Evolutionary conservation across 1,140 invertebrate species (phyloP).

Genomic region (Rhopalosiphum maidis): DNA sequence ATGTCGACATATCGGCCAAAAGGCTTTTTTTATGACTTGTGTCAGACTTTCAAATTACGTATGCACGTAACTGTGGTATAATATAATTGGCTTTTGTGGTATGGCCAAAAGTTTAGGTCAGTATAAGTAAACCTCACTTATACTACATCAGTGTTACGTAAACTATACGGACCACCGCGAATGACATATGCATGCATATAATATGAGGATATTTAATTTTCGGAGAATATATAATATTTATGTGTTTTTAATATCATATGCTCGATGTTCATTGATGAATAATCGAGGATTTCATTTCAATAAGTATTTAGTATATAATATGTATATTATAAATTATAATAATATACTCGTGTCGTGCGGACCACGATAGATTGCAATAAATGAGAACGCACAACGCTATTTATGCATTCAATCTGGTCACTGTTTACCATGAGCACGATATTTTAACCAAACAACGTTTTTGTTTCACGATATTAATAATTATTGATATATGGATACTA

Average conservation of each 20-base stretch:
- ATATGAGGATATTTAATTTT: not conserved
- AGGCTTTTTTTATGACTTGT: not conserved
- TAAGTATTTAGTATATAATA: not conserved
- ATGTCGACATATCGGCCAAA: conserved; percentile 15
- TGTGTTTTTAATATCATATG: not conserved
- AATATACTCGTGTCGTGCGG: not conserved
- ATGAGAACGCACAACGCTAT: not conserved
- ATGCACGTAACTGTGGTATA: not conserved
- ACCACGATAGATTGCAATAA: not conserved
- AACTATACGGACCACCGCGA: not conserved
- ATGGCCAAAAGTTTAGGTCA: not conserved
- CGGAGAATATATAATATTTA: not conserved
- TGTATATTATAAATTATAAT: not conserved
- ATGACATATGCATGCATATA: not conserved
- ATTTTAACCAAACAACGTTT: not conserved
- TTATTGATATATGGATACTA: not conserved
- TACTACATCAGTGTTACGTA: not conserved
- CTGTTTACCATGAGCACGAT: not conserved
- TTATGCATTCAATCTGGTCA: not conserved
- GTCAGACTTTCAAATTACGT: not conserved
- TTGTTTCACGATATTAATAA: not conserved
- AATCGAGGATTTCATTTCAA: not conserved
- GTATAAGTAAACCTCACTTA: not conserved
- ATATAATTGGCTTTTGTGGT: not conserved
- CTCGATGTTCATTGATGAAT: not conserved